Percentiles rank a stretch among this genome's conserved stretches.
phyloP scores from a whole-genome alignment of 2,797 vertebrate genomes.

The Scarus forsteni region DNA sequence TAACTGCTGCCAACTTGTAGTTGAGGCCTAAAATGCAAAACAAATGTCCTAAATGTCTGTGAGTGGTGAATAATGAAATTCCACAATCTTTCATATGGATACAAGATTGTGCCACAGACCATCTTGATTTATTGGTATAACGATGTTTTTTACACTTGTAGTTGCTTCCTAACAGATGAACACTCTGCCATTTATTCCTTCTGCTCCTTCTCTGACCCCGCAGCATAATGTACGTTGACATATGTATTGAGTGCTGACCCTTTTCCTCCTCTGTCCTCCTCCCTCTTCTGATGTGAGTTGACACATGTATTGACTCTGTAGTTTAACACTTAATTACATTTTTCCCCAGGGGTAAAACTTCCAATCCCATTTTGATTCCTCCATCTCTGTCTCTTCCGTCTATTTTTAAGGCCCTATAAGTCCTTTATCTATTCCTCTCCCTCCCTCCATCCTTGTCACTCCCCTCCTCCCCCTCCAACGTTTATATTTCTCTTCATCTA shows the following conservation, averaged over 20 bases:
- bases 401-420: no score
- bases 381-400: constrained; percentile 2
- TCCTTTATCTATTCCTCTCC: background rate
- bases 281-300: constrained; percentile 50
- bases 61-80: no score
- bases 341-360: constrained; percentile 43
- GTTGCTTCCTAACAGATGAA: no score
- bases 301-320: constrained; percentile 67
- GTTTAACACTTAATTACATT: constrained; percentile 74
- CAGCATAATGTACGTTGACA: constrained; percentile 49
- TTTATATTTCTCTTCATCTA: constrained; percentile 31
- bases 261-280: constrained; percentile 16
- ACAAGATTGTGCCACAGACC: no score
- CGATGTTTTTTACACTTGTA: no score
- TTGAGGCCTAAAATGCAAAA: no score
- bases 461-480: background rate
- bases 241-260: constrained; percentile 46
- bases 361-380: constrained; percentile 14
- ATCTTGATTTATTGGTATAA: no score
- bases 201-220: constrained; percentile 15
- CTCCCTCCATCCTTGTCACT: constrained; percentile 10
- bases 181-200: background rate
- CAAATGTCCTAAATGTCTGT: no score
- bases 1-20: no score
- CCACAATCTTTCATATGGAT: no score